A percentile compares a stretch with the other conserved stretches of the same genome.
These are phyloP conservation scores for Erinaceus europaeus DNA, from an alignment of 2,113 vertebrate species.

Conservation along the genomic window DNA sequence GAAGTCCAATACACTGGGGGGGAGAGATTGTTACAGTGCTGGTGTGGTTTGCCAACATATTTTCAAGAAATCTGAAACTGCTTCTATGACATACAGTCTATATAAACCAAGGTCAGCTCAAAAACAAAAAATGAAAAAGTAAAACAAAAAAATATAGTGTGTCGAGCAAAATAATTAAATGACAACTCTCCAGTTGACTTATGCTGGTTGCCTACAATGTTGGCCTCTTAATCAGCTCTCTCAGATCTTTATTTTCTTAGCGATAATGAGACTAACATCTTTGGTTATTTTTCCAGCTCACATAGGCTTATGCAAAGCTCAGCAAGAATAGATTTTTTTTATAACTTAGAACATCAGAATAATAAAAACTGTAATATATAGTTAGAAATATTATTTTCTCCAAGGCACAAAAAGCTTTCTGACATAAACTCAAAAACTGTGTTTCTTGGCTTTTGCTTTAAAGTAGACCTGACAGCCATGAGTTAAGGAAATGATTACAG, in stretches of 20 bases:
- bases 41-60: no score
- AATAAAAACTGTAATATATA: constrained; percentile 13
- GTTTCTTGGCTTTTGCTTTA: constrained; percentile 53
- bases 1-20: no score
- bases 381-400: constrained; percentile 44
- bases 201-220: not conserved
- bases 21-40: no score
- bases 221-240: not conserved
- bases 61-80: no score
- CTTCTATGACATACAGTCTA: no score
- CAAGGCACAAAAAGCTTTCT: constrained; percentile 5
- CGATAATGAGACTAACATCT: not conserved
- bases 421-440: constrained; percentile 31
- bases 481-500: constrained; percentile 53
- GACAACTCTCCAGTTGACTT: not conserved
- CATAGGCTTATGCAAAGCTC: not conserved
- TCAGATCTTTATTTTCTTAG: not conserved
- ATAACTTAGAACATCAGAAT: not conserved
- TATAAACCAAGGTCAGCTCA: no score
- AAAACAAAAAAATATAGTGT: no score
- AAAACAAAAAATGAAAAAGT: no score
- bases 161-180: not conserved
- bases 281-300: not conserved
- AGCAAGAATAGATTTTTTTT: not conserved
- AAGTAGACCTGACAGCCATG: constrained; percentile 46